These are phyloP conservation scores for Cyprinodon tularosa DNA, from an alignment of 2,113 vertebrate species.

Conservation along the genomic window DNA sequence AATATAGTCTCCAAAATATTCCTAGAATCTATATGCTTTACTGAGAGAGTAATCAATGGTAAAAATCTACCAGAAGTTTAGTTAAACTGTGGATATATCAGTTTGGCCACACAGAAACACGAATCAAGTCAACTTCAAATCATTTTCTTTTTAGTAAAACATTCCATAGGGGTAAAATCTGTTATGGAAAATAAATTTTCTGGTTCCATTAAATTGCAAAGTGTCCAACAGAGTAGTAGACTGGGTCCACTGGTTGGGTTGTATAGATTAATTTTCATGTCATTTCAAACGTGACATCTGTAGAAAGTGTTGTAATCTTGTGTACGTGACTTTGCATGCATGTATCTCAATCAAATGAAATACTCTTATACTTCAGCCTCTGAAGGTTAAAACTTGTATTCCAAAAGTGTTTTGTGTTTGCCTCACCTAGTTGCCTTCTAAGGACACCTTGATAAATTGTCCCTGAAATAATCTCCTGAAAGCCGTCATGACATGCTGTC, in stretches of 20 bases:
- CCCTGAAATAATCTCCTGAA: constrained; percentile 39
- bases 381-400: constrained; percentile 1
- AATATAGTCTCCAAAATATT: constrained; percentile 27
- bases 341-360: background rate
- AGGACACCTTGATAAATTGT: constrained; percentile 51
- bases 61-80: background rate
- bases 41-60: background rate
- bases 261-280: constrained; percentile 24
- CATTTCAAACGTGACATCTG: constrained; percentile 11
- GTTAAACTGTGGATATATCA: background rate
- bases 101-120: background rate
- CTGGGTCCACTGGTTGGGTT: constrained; percentile 26
- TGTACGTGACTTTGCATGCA: background rate
- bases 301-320: constrained; percentile 3
- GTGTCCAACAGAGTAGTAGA: constrained; percentile 3
- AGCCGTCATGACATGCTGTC: constrained; percentile 37
- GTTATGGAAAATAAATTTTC: constrained; percentile 42
- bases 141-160: background rate
- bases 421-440: constrained; percentile 9
- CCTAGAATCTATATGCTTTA: background rate
- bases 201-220: constrained; percentile 15
- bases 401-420: background rate
- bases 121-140: background rate
- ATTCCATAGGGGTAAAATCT: constrained; percentile 1
- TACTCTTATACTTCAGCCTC: background rate